Percentiles rank a stretch among this genome's conserved stretches.
Evolutionary conservation across 1,140 invertebrate species (phyloP).

Genomic region (Cotesia glomerata): DNA sequence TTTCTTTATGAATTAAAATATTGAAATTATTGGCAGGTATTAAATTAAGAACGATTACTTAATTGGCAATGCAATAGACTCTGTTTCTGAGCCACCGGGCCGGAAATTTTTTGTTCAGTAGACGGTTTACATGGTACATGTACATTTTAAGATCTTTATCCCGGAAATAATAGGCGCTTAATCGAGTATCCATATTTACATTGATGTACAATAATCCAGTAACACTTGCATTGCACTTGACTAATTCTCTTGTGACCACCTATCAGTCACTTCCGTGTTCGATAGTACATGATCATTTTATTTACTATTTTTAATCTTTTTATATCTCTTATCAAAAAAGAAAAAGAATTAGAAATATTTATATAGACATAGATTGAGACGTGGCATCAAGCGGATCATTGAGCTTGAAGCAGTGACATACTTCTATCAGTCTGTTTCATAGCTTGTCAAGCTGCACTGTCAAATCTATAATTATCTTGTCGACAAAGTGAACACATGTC

Average conservation of each 20-base stretch:
- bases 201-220: slow-evolving; percentile 11
- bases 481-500: slow-evolving; percentile 2
- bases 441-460: slow-evolving; percentile 10
- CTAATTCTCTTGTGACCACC: not conserved
- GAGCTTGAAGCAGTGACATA: slow-evolving; percentile 21
- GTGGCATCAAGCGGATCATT: slow-evolving; percentile 3
- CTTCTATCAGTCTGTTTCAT: slow-evolving; percentile 10
- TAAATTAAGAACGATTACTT: not conserved
- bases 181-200: slow-evolving; percentile 23
- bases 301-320: not conserved
- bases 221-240: not conserved
- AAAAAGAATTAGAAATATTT: slow-evolving; percentile 1
- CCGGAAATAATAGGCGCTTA: slow-evolving; percentile 29
- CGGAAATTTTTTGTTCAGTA: slow-evolving; percentile 5
- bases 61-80: slow-evolving; percentile 12
- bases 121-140: not conserved
- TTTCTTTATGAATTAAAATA: no score
- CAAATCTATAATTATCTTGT: slow-evolving; percentile 24
- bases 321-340: not conserved
- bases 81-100: slow-evolving; percentile 22
- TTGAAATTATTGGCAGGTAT: no score
- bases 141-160: slow-evolving; percentile 24
- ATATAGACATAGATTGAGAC: not conserved
- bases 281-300: slow-evolving; percentile 14
- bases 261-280: slow-evolving; percentile 6